A percentile compares a stretch with the other conserved stretches of the same genome.
Evolutionary conservation across 2,888 invertebrate genomes (phyloP).

Genomic region (Alloplasta piceator): DNA sequence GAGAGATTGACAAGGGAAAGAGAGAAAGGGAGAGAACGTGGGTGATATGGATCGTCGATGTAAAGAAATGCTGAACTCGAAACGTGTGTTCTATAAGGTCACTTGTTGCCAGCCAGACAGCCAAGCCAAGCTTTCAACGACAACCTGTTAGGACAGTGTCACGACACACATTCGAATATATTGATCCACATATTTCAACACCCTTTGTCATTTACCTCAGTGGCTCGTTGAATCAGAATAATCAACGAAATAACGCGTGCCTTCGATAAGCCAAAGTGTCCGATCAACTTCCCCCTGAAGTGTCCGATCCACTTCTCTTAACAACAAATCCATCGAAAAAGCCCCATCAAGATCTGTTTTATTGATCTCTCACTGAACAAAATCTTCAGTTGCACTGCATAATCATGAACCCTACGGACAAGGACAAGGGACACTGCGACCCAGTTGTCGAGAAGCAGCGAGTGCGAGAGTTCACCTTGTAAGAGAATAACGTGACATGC

Average conservation of each 20-base stretch:
- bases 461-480: background rate
- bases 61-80: slow-evolving; percentile 59
- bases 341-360: too few species aligned
- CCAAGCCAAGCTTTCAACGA: slow-evolving; percentile 58
- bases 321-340: too few species aligned
- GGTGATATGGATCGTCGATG: slow-evolving; percentile 48
- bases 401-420: too few species aligned
- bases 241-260: slow-evolving; percentile 29
- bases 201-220: slow-evolving; percentile 26
- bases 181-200: slow-evolving; percentile 66
- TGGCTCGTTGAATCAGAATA: background rate
- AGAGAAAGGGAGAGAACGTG: background rate
- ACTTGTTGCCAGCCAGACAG: slow-evolving; percentile 69
- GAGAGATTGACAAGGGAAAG: background rate
- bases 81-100: slow-evolving; percentile 66
- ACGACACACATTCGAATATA: slow-evolving; percentile 68
- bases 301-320: too few species aligned
- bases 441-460: slow-evolving; percentile 19
- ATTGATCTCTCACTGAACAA: too few species aligned
- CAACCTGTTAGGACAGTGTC: slow-evolving; percentile 72
- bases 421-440: background rate
- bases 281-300: too few species aligned
- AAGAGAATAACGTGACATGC: slow-evolving; percentile 14
- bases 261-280: slow-evolving; percentile 1
- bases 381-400: background rate